Conservation (phyloP, 2,113 vertebrate species). For the Neolamprologus caudopunctatus region DNA sequence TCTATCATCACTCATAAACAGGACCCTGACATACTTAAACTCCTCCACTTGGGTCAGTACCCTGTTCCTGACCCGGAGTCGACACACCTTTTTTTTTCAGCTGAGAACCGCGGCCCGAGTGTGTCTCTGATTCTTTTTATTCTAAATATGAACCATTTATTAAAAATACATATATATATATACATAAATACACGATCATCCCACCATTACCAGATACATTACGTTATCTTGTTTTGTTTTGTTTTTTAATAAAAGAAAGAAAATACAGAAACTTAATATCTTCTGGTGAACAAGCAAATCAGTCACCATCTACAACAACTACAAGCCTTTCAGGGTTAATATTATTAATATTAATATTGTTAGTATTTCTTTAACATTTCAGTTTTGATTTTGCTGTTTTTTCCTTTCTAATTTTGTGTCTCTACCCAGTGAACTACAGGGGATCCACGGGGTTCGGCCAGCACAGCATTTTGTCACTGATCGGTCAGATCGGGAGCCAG, state of each 20-base stretch:
- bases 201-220: neutral
- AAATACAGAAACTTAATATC: neutral
- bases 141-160: neutral
- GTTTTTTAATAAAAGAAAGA: neutral
- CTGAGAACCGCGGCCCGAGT: neutral
- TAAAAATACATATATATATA: neutral
- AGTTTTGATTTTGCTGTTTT: neutral
- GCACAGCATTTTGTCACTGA: constrained; percentile 75
- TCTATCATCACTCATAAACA: neutral
- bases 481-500: constrained; percentile 74
- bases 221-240: neutral
- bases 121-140: neutral
- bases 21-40: neutral
- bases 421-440: constrained; percentile 76
- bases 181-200: neutral
- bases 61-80: accelerated
- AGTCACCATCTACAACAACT: neutral
- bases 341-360: neutral
- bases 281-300: neutral
- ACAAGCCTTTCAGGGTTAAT: neutral
- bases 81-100: neutral
- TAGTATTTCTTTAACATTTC: neutral
- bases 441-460: constrained; percentile 83
- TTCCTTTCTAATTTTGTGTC: neutral
- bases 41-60: neutral